Base-by-base conservation (phyloP, 2,797 vertebrate genomes). In the Alfaro cultratus region DNA sequence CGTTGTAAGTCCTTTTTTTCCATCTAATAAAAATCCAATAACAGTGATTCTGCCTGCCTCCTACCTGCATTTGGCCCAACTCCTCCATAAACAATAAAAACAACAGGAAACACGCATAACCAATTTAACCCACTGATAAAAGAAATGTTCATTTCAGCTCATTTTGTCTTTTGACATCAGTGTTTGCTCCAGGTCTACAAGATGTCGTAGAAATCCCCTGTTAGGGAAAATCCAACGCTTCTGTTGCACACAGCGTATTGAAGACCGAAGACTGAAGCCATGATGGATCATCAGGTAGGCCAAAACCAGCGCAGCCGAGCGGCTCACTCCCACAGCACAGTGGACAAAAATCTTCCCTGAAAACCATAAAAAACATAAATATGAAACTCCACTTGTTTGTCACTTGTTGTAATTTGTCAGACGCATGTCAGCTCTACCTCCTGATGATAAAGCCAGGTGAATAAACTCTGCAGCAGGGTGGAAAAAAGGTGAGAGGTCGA, bases 161-260 rank as follows among this genome's bases (percentile, higher is more conserved):
- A 18, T 81, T 74, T 7, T 71, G 46, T 47, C 49, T 21, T 21
- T 84, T 34, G 0, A 78, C 78, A 55, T 75, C 43, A 98, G 92
- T 77, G 95, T 93, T 86, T 76, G 84, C 73, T 98, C 96, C 84
- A 99, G 81, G 51, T 85, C 93, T 80, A 84, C 90, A 46, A 99
- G 95, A 85, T 98, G 97, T 84, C 82, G 92, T 73, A 97, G 94
- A 89, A 99, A 99, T 85, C 97, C 97, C 62, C 95, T 94, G 81
- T 99, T 99, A 67, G 97, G 97, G 87, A 96, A 98, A 90, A 99
- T 97, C 96, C 97, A 97, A 74, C 97, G 95, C 83, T 93, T 97
- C 75, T 94, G 91, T 81, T 95, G 95, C 47, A 97, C 93, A 26
- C 83, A 86, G 47, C 76, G 82, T 15, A 94, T 81, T 1, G 96